phyloP scores from a whole-genome alignment of 2,113 vertebrate genomes.

The Heterochromis multidens region DNA sequence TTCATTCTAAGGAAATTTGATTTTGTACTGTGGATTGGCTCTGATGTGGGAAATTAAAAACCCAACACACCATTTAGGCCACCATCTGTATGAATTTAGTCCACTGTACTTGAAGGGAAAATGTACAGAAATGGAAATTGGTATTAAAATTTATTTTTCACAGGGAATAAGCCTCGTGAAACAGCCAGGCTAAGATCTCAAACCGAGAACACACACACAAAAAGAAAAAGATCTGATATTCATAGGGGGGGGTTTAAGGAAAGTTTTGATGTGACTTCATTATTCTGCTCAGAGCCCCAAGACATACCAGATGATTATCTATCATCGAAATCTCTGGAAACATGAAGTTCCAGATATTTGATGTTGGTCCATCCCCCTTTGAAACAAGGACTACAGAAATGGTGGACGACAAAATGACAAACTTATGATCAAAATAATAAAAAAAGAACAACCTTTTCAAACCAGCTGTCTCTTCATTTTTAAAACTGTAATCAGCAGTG shows the following conservation, averaged over 20 bases:
- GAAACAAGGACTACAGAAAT: slow-evolving; percentile 41
- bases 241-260: slow-evolving; percentile 23
- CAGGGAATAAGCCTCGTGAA: slow-evolving; percentile 13
- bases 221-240: slow-evolving; percentile 8
- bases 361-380: slow-evolving; percentile 38
- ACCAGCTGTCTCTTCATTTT: slow-evolving; percentile 98
- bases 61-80: not conserved
- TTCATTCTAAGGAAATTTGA: not conserved
- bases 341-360: slow-evolving; percentile 42
- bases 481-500: slow-evolving; percentile 98
- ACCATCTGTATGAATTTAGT: slow-evolving; percentile 49
- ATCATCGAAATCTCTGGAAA: slow-evolving; percentile 49
- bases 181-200: slow-evolving; percentile 19
- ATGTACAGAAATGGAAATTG: slow-evolving; percentile 3
- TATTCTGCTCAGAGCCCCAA: slow-evolving; percentile 51
- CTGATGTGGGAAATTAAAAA: not conserved
- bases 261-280: slow-evolving; percentile 31
- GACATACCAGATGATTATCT: slow-evolving; percentile 36
- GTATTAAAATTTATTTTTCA: slow-evolving; percentile 2
- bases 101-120: slow-evolving; percentile 24
- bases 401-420: slow-evolving; percentile 80
- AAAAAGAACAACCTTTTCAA: slow-evolving; percentile 82
- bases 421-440: slow-evolving; percentile 79
- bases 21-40: slow-evolving; percentile 15
- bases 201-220: slow-evolving; percentile 25